phyloP scores from a whole-genome alignment of 1,140 invertebrate genomes.

The Meloidogyne chitwoodi region DNA sequence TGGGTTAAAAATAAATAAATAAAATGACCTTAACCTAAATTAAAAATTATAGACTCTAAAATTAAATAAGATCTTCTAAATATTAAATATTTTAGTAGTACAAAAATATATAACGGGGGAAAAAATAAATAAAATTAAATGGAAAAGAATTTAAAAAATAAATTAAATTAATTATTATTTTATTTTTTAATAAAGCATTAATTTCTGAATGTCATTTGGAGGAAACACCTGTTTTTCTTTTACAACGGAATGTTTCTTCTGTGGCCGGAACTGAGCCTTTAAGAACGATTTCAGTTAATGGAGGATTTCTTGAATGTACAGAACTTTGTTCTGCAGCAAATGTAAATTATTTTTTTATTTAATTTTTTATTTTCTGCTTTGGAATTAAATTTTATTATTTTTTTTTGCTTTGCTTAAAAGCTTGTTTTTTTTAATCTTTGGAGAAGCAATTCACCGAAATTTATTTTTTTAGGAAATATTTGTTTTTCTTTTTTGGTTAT shows the following conservation, averaged over 20 bases:
- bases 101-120: no score
- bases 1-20: slow-evolving; percentile 1
- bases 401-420: background rate
- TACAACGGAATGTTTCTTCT: slow-evolving; percentile 56
- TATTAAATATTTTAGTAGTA: no score
- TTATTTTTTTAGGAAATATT: no score
- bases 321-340: slow-evolving; percentile 49
- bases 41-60: background rate
- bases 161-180: background rate
- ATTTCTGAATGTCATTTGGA: slow-evolving; percentile 29
- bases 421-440: background rate
- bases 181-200: slow-evolving; percentile 29
- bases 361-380: background rate
- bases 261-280: slow-evolving; percentile 20
- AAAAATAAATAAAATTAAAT: background rate
- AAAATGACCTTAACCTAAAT: background rate
- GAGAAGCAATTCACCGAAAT: background rate
- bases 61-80: no score
- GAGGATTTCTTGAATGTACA: slow-evolving; percentile 51
- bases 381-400: no score
- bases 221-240: slow-evolving; percentile 49
- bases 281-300: slow-evolving; percentile 40
- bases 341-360: slow-evolving; percentile 27
- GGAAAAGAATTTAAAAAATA: background rate
- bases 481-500: no score